Conservation (phyloP, 2,888 invertebrate genomes). For the Chymomyza procnemis region DNA sequence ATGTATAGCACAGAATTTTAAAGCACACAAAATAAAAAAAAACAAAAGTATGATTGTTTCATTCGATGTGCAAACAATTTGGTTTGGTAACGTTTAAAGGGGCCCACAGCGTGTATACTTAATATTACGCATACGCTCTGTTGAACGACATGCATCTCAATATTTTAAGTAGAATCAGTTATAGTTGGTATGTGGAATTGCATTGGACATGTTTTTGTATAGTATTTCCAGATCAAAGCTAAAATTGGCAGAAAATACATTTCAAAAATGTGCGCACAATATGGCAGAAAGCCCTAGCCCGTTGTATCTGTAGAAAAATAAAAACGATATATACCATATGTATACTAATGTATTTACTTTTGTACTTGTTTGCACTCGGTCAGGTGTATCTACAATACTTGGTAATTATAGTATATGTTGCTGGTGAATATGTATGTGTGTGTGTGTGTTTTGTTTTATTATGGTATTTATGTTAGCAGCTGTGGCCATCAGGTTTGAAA, state of each 20-base stretch:
- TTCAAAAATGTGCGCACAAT: background rate
- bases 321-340: background rate
- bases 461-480: background rate
- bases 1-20: constrained; percentile 35
- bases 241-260: background rate
- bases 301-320: background rate
- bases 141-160: background rate
- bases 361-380: background rate
- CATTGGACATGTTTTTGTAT: background rate
- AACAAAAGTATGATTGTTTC: constrained; percentile 51
- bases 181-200: background rate
- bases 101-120: background rate
- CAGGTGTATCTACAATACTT: background rate
- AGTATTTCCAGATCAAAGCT: background rate
- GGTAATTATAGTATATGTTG: too few species aligned
- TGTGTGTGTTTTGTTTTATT: background rate
- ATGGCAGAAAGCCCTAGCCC: background rate
- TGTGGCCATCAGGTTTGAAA: background rate
- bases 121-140: constrained; percentile 41
- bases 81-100: constrained; percentile 6
- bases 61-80: constrained; percentile 62
- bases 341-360: background rate
- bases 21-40: background rate
- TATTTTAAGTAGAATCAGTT: too few species aligned
- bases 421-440: background rate